Conservation (phyloP, 2,113 vertebrate genomes). For the Cardinalis cardinalis region DNA sequence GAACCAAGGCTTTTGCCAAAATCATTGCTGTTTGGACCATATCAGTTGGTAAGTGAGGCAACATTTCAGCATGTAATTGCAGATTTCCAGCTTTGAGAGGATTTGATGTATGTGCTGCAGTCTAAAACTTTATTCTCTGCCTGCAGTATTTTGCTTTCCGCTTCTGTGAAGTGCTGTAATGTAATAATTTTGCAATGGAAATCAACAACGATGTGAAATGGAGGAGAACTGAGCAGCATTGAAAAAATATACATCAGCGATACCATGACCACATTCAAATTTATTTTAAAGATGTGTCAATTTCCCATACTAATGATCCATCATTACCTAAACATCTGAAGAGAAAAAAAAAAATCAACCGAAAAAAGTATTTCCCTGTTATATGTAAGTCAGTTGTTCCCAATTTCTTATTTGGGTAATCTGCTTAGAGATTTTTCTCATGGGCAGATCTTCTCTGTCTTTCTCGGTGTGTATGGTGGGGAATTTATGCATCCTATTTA, state of each 20-base stretch:
- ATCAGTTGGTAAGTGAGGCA: conserved; percentile 83
- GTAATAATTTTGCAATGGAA: background rate
- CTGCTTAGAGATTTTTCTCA: background rate
- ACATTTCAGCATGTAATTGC: conserved; percentile 3
- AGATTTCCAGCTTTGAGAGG: conserved; percentile 4
- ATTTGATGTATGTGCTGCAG: background rate
- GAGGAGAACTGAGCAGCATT: background rate
- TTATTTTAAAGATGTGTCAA: background rate
- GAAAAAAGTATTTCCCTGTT: background rate
- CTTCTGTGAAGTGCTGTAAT: background rate
- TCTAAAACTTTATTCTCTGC: background rate
- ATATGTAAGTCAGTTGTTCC: background rate
- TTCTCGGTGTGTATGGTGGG: fast-evolving
- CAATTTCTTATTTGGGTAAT: background rate
- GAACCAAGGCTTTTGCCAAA: conserved; percentile 90
- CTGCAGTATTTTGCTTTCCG: background rate
- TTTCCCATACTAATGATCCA: background rate
- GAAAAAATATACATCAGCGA: background rate
- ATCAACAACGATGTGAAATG: background rate
- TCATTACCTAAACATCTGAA: background rate
- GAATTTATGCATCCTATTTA: background rate
- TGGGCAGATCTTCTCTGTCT: background rate
- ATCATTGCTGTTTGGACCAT: conserved; percentile 96
- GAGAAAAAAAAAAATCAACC: background rate
- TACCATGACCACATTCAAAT: background rate